Evolutionary conservation across 92 coral and sea anemone genomes (phyloP).

Genomic region (Scolanthus callimorphus): DNA sequence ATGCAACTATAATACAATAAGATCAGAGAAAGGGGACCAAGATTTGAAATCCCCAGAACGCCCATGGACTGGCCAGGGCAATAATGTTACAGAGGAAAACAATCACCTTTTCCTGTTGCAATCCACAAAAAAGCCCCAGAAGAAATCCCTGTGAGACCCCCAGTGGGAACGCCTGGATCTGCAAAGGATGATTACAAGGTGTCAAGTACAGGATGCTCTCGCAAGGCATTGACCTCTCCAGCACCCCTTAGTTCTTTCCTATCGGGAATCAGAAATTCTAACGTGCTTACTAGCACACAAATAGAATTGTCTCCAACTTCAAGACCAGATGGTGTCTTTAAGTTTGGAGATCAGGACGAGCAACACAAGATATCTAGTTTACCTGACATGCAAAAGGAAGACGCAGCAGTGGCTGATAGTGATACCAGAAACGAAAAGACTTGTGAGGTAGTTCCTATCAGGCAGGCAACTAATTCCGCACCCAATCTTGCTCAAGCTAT

Average conservation of each 20-base stretch:
- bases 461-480: neutral
- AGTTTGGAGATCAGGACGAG: neutral
- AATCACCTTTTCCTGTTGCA: no score
- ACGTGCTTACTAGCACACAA: neutral
- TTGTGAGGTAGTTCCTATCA: neutral
- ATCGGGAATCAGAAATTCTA: neutral
- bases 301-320: neutral
- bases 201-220: no score
- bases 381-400: neutral
- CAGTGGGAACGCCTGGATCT: no score
- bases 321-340: neutral
- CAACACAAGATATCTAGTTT: no score
- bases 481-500: constrained; percentile 11
- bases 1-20: no score
- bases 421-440: neutral
- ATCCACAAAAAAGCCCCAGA: constrained; percentile 20
- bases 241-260: neutral
- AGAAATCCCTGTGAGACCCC: constrained; percentile 25
- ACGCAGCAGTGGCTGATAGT: neutral
- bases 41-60: no score
- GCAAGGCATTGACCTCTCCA: no score
- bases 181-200: no score
- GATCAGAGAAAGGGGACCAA: no score
- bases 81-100: no score
- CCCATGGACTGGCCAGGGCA: no score